Percentiles rank a stretch among this genome's conserved stretches.
Conservation (phyloP, 2,888 invertebrate species). For the Polydrusus pterygomalis region DNA sequence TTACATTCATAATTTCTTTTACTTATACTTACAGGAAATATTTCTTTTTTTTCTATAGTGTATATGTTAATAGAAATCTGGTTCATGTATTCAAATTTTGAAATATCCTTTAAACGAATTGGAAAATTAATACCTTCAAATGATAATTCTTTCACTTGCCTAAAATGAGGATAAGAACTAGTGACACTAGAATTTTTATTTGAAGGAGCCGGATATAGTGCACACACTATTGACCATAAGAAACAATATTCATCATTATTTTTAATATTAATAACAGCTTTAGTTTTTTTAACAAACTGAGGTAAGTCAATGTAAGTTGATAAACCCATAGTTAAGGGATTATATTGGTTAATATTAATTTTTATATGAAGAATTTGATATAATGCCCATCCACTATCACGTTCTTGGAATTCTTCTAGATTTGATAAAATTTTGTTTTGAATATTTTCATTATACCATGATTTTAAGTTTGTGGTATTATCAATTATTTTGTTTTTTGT, state of each 20-base stretch:
- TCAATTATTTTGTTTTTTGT: slow-evolving; percentile 26
- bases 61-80: not conserved
- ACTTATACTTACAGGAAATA: not conserved
- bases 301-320: slow-evolving; percentile 59
- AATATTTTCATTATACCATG: slow-evolving; percentile 17
- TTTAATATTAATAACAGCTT: slow-evolving; percentile 60
- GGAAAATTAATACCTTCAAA: not conserved
- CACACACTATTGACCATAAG: slow-evolving; percentile 7
- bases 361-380: slow-evolving; percentile 38
- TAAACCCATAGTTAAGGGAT: slow-evolving; percentile 55
- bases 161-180: not conserved
- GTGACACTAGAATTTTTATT: not conserved
- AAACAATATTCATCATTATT: slow-evolving; percentile 58
- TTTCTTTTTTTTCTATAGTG: not conserved
- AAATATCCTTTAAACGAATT: not conserved
- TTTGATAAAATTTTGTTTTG: slow-evolving; percentile 22
- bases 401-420: slow-evolving; percentile 28
- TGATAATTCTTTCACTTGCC: not conserved
- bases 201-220: not conserved
- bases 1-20: not conserved
- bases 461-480: slow-evolving; percentile 7
- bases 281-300: slow-evolving; percentile 52
- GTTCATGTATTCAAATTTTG: not conserved
- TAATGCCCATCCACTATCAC: slow-evolving; percentile 35
- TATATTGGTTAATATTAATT: slow-evolving; percentile 59